Base-by-base conservation (phyloP, 2,113 vertebrate species). In the Mormyrus lacerda region DNA sequence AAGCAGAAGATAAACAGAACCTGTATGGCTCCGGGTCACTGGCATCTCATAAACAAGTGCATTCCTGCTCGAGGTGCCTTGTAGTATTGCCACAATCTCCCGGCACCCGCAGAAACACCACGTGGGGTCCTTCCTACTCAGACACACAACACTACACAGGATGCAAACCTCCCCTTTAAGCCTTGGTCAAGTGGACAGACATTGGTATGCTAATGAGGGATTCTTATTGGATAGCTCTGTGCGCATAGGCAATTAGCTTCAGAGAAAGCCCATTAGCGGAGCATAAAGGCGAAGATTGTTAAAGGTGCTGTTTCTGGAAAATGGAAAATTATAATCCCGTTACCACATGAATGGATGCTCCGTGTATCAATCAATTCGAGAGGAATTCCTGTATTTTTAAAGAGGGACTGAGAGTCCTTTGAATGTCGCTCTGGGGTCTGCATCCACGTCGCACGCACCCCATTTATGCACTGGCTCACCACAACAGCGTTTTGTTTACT, bases 221-320 rank as follows among this genome's bases (percentile, higher is more conserved):
- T 73, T 88, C 61, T 69, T 87, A 55, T 21, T 73, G 58, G 17
- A 82, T n/a, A n/a, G 39, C 35, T 31, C 39, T 27, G 35, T 89
- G 31, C 53, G 73, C 76, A 84, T 44, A 51, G 24, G 31, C 88
- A 88, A 39, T 88, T 79, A 79, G 69, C 47, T 88, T 21, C 24
- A 55, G 24, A 42, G 44, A 88, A 69, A 88, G 87, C 61, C 44
- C 87, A 88, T 88, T 31, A 88, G 61, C 0, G 45, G 53, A 88
- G 13, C 15, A 48, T 35, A 88, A 51, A 51, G 31, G 51, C 13
- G 13, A 65, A 51, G 51, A 45, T 53, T 61, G 24, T 61, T 44
- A 89, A 44, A 88, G 69, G 88, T 51, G 48, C 88, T 35, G 88
- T 21, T 88, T 48, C 35, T 79, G 69, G 47, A 88, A 88, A 88